Conservation (phyloP, 2,888 invertebrate genomes). For the Netelia inedita region DNA sequence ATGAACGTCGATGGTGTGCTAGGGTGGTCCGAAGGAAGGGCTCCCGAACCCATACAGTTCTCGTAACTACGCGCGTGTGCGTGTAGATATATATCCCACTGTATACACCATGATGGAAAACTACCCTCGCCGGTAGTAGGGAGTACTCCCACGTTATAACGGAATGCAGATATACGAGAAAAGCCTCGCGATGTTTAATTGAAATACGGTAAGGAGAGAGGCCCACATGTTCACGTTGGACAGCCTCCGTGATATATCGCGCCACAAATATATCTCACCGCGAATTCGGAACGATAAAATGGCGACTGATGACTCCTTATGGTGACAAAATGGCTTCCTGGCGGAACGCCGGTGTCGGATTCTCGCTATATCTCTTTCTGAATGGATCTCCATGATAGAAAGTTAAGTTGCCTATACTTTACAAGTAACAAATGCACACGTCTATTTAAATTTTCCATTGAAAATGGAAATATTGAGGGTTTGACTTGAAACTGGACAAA, state of each 20-base stretch:
- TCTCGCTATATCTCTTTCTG: no score
- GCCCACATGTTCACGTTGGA: conserved; percentile 41
- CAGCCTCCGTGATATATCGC: conserved; percentile 35
- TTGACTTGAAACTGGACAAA: no score
- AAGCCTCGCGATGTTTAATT: conserved; percentile 76
- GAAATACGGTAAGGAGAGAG: conserved; percentile 78
- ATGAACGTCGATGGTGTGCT: conserved; percentile 70
- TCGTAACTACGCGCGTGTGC: conserved; percentile 1
- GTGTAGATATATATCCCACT: conserved; percentile 6
- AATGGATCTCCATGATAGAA: no score
- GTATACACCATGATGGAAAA: conserved; percentile 39
- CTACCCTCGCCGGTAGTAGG: conserved; percentile 51
- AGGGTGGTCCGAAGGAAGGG: conserved; percentile 59
- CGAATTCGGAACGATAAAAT: conserved; percentile 40
- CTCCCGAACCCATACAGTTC: conserved; percentile 39
- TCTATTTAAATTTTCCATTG: no score
- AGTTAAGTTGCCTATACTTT: no score
- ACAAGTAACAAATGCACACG: no score
- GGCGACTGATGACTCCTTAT: conserved; percentile 7
- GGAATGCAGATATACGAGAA: conserved; percentile 75
- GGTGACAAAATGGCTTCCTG: no score
- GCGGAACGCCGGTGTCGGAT: no score
- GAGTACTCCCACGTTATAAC: conserved; percentile 47
- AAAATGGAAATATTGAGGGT: no score
- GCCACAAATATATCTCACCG: conserved; percentile 45